Conservation (phyloP, 1,140 invertebrate genomes). For the Plodia interpunctella region DNA sequence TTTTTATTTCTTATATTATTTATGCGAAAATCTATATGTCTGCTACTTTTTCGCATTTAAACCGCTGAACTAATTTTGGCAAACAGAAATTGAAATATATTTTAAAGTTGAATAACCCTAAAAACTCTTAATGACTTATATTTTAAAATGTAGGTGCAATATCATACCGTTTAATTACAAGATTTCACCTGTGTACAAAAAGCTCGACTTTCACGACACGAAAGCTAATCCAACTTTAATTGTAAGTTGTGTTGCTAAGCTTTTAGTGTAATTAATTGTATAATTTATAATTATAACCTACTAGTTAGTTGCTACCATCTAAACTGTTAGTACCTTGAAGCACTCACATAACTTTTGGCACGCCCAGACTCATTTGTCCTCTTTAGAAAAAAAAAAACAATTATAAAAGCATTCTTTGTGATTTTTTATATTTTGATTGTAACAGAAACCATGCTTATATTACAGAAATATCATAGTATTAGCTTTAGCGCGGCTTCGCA, state of each 20-base stretch:
- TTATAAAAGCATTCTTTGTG: too few relatives aligned
- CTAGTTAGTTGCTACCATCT: background rate
- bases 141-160: background rate
- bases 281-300: constrained; percentile 1
- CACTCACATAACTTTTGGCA: background rate
- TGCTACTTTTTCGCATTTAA: too few relatives aligned
- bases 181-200: background rate
- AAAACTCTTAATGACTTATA: background rate
- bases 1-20: too few relatives aligned
- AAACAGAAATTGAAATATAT: too few relatives aligned
- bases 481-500: too few relatives aligned
- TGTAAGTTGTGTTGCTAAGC: background rate
- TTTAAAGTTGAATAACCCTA: too few relatives aligned
- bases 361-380: background rate
- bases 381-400: background rate
- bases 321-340: background rate
- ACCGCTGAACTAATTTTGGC: too few relatives aligned
- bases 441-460: too few relatives aligned
- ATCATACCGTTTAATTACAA: background rate
- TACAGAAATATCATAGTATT: too few relatives aligned
- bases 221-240: background rate
- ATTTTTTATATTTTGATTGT: too few relatives aligned
- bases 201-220: background rate
- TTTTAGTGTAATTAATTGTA: constrained; percentile 3
- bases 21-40: too few relatives aligned